phyloP scores from a whole-genome alignment of 2,113 vertebrate species.

The Nestor notabilis region DNA sequence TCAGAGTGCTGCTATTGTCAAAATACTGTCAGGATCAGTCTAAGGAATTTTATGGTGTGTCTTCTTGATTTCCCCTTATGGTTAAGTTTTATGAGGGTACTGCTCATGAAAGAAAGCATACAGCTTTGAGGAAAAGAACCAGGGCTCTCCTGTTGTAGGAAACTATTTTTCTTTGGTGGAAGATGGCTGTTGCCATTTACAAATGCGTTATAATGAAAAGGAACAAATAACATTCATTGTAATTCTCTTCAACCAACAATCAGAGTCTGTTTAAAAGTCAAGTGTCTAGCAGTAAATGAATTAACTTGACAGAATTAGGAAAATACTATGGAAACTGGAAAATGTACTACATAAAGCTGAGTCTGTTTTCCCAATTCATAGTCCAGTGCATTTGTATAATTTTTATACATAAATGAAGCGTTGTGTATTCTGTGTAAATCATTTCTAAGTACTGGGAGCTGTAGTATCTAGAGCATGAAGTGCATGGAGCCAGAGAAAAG shows the following conservation, averaged over 20 bases:
- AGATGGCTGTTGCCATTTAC: not conserved
- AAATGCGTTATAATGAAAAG: not conserved
- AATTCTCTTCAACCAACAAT: conserved; percentile 12
- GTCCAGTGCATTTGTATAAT: conserved; percentile 38
- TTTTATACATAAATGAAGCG: conserved; percentile 49
- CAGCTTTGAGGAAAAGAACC: not conserved
- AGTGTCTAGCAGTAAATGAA: conserved; percentile 30
- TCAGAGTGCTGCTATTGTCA: not conserved
- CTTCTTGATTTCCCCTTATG: not conserved
- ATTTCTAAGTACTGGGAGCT: conserved; percentile 2
- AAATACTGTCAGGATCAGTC: not conserved
- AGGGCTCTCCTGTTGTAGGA: not conserved
- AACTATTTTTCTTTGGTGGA: not conserved
- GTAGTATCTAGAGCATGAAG: conserved; percentile 43
- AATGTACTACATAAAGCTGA: conserved; percentile 25
- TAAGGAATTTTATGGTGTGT: not conserved
- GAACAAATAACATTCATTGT: conserved; percentile 2
- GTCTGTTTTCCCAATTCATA: conserved; percentile 47
- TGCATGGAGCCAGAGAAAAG: not conserved
- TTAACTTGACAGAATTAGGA: conserved; percentile 58
- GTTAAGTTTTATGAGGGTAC: not conserved
- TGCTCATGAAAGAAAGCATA: not conserved
- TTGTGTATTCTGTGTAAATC: conserved; percentile 54
- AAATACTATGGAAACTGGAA: conserved; percentile 43
- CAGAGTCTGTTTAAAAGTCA: conserved; percentile 21